Evolutionary conservation across 2,113 vertebrate species (phyloP), one percentile per base, ranked within the genome.

Genomic region (Gorsachius goisagi): DNA sequence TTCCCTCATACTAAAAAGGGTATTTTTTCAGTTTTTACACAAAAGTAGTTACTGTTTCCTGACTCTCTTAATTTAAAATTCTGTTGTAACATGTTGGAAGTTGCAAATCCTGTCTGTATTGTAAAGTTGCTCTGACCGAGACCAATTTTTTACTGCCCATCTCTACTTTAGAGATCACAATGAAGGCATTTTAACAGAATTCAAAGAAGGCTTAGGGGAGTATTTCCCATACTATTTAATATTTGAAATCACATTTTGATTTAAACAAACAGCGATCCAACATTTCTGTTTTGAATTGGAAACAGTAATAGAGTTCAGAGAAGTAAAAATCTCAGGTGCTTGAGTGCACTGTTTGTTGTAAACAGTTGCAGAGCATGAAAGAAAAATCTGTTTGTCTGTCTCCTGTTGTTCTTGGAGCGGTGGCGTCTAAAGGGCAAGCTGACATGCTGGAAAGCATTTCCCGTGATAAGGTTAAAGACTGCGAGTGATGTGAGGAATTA

Each of bases 371-470:
- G 16, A 73, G 22, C 32, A 64, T 20, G 74, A 74, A 94, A 85
- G 80, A 95, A 85, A 88, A 88, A 82, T 64, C 77, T 76, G 45
- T 88, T 90, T 60, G 23, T 91, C 68, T 89, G 56, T 77, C 63
- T 76, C 26, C 49, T 83, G 85, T 59, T 84, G 60, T 55, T 93
- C 77, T 81, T 58, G 33, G 66, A 90, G 58, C 37, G 53, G 58
- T 56, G 37, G 27, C 52, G 80, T 93, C 91, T 95, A 96, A 97
- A 97, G 96, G 85, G 74, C 94, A 95, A 75, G 62, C 20, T 95
- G 95, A 96, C 89, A 93, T 88, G 58, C 94, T 92, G 73, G 77
- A 93, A 91, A 89, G 84, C 62, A 69, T 69, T 97, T 93, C 84
- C 62, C 22, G 11, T 72, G 84, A 89, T 95, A 94, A 96, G 77